phyloP scores from a whole-genome alignment of 2,888 invertebrate species.

The Molanna angustata region DNA sequence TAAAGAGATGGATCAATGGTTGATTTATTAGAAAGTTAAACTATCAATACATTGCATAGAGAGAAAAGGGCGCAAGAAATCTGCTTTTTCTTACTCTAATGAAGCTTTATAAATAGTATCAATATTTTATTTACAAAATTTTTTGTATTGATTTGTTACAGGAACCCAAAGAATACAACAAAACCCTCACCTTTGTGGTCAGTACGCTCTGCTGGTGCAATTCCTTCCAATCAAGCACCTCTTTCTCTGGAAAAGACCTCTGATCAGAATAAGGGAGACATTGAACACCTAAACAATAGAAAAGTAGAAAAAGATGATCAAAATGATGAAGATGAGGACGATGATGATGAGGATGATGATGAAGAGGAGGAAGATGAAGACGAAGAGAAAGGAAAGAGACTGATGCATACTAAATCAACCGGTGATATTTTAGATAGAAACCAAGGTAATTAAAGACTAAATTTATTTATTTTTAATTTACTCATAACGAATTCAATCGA shows the following conservation, averaged over 20 bases:
- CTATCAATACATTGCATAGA: no score
- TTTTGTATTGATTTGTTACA: conserved; percentile 1
- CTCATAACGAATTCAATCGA: no score
- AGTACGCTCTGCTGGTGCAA: conserved; percentile 13
- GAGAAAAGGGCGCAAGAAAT: no score
- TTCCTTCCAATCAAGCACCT: conserved; percentile 6
- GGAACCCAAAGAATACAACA: conserved; percentile 10
- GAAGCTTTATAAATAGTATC: no score
- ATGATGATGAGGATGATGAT: conserved; percentile 25
- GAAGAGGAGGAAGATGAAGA: conserved; percentile 18
- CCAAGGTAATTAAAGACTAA: conserved; percentile 8
- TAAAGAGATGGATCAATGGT: no score
- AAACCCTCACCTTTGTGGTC: conserved; percentile 10
- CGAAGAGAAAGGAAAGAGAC: conserved; percentile 10
- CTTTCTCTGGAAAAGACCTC: neutral
- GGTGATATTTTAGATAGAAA: conserved; percentile 28
- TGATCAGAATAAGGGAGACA: neutral
- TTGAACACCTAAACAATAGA: conserved; percentile 11
- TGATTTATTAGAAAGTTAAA: no score
- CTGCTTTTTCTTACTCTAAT: no score
- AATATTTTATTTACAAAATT: no score
- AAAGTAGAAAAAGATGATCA: conserved; percentile 24
- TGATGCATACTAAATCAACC: conserved; percentile 26
- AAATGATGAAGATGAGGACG: conserved; percentile 25
- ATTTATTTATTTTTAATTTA: conserved; percentile 1